Evolutionary conservation across 2,797 vertebrate species (phyloP).

Genomic region (Prunella strophiata): DNA sequence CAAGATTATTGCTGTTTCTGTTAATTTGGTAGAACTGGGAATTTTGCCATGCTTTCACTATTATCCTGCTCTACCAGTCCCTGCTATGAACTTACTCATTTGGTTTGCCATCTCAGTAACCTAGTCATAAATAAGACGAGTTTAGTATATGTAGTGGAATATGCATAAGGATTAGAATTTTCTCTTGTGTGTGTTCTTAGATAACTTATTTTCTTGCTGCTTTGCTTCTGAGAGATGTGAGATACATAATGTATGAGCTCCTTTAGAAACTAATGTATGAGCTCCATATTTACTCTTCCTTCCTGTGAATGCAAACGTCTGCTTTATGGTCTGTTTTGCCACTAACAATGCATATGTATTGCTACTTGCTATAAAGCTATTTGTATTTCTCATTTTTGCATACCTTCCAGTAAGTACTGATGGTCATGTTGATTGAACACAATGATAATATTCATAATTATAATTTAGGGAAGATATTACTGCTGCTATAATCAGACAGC

Average conservation of each 20-base stretch:
- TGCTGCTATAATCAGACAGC: not conserved
- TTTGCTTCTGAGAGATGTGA: not conserved
- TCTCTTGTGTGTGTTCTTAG: not conserved
- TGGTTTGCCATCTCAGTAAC: not conserved
- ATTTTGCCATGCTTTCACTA: not conserved
- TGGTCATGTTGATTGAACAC: not conserved
- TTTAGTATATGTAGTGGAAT: not conserved
- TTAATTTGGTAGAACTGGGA: not conserved
- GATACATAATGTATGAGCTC: conserved; percentile 17
- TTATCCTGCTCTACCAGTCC: not conserved
- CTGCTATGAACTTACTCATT: not conserved
- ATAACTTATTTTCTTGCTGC: not conserved
- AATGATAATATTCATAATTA: conserved; percentile 16
- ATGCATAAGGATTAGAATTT: not conserved
- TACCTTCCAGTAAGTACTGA: not conserved
- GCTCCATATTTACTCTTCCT: not conserved
- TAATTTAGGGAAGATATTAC: not conserved
- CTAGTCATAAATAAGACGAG: not conserved
- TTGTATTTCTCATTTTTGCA: conserved; percentile 12
- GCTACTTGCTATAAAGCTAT: not conserved
- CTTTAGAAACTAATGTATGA: conserved; percentile 7
- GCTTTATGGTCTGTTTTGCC: conserved; percentile 1
- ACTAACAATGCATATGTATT: not conserved
- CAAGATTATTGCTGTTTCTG: not conserved
- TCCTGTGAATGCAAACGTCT: not conserved